Conservation (phyloP, 1,140 invertebrate species). For the Heterodera schachtii region DNA sequence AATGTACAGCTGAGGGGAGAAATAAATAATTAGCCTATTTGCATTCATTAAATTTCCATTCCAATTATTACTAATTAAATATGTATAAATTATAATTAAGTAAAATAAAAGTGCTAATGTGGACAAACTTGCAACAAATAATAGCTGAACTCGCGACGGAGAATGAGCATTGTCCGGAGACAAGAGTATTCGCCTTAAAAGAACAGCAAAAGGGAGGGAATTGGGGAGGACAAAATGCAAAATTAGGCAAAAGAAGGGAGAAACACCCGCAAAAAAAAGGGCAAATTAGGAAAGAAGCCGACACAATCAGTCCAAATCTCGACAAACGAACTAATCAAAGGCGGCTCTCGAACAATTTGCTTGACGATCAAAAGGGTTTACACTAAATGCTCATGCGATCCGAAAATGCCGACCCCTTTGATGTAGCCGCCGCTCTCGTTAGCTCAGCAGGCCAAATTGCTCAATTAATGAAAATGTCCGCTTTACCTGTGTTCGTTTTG, state of each 20-base stretch:
- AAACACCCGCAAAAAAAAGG: background rate
- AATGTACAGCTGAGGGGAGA: conserved; percentile 57
- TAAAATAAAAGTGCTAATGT: no score
- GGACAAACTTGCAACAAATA: conserved; percentile 80
- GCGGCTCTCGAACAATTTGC: no score
- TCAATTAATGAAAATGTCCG: no score
- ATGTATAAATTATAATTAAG: no score
- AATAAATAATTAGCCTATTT: no score
- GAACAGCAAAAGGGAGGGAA: background rate
- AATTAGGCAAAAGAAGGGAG: conserved; percentile 12
- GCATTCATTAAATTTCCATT: no score
- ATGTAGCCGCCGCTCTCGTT: no score
- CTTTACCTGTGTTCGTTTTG: conserved; percentile 82
- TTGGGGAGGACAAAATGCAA: background rate
- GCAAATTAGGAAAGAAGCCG: conserved; percentile 18
- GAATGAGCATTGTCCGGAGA: conserved; percentile 87
- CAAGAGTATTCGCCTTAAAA: conserved; percentile 69
- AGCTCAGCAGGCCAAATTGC: no score
- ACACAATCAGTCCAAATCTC: background rate
- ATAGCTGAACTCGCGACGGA: conserved; percentile 95
- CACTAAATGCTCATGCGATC: no score
- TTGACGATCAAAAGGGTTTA: no score
- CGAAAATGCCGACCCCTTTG: no score
- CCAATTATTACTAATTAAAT: no score
- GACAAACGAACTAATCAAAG: background rate